These are phyloP conservation scores for Gallinago paraguaiae DNA, from an alignment of 2,113 vertebrate species.

Conservation along the genomic window DNA sequence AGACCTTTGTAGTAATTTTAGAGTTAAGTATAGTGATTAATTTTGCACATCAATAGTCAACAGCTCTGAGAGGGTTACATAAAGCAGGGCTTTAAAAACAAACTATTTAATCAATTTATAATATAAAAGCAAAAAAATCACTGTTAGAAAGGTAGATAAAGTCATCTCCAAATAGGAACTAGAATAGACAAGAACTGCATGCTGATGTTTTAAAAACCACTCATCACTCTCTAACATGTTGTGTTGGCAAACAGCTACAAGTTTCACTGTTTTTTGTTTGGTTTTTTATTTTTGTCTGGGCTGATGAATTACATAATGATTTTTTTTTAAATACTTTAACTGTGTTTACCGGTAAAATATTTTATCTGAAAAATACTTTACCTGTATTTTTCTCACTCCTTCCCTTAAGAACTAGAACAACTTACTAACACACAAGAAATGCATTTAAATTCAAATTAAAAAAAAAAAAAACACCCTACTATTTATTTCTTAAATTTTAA, in stretches of 20 bases:
- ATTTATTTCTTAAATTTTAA: background rate
- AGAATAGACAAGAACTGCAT: background rate
- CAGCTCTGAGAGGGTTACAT: background rate
- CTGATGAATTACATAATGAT: background rate
- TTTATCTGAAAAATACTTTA: background rate
- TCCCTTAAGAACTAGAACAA: background rate
- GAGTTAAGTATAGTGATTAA: background rate
- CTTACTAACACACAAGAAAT: background rate
- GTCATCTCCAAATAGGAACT: background rate
- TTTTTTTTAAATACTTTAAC: background rate
- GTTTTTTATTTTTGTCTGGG: background rate
- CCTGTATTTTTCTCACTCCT: background rate
- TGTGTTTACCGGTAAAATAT: background rate
- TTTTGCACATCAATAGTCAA: background rate
- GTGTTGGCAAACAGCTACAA: background rate
- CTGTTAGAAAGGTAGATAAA: background rate
- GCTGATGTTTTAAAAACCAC: background rate
- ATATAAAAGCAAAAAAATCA: background rate
- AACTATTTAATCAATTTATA: background rate
- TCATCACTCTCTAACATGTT: background rate
- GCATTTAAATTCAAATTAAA: background rate
- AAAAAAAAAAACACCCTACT: background rate
- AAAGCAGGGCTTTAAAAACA: background rate
- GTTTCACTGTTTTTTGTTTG: background rate
- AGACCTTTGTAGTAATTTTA: background rate